These are phyloP conservation scores for Acanthiza pusilla DNA, from an alignment of 2,797 vertebrate species.

Conservation along the genomic window DNA sequence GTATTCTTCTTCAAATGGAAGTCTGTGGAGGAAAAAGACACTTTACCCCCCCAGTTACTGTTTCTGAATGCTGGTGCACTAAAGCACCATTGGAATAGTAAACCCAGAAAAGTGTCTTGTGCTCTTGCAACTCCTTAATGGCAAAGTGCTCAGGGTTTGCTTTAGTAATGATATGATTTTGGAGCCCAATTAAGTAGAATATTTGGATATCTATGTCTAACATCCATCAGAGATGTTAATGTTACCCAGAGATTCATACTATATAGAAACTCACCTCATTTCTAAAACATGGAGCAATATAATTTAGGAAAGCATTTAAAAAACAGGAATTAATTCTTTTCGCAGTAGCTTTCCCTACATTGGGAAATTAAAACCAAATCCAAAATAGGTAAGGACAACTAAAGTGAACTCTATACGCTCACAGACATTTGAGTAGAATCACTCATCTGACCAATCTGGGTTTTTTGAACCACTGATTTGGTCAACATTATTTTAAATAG, in stretches of 20 bases:
- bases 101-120: background rate
- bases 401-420: background rate
- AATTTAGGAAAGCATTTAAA: background rate
- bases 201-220: background rate
- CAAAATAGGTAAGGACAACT: background rate
- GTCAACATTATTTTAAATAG: slow-evolving; percentile 34
- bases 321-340: background rate
- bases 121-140: background rate
- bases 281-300: background rate
- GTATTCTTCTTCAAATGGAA: background rate
- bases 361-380: background rate
- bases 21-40: background rate
- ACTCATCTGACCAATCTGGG: background rate
- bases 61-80: background rate
- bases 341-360: background rate
- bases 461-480: background rate
- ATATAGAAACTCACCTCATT: background rate
- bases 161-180: background rate
- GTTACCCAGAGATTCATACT: background rate
- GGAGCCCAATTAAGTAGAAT: background rate
- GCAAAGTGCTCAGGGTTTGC: background rate
- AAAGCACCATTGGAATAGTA: background rate
- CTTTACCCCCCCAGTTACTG: background rate
- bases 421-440: background rate
- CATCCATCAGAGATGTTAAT: background rate